phyloP scores from a whole-genome alignment of 2,888 invertebrate species.

The Erpobdella octoculata region DNA sequence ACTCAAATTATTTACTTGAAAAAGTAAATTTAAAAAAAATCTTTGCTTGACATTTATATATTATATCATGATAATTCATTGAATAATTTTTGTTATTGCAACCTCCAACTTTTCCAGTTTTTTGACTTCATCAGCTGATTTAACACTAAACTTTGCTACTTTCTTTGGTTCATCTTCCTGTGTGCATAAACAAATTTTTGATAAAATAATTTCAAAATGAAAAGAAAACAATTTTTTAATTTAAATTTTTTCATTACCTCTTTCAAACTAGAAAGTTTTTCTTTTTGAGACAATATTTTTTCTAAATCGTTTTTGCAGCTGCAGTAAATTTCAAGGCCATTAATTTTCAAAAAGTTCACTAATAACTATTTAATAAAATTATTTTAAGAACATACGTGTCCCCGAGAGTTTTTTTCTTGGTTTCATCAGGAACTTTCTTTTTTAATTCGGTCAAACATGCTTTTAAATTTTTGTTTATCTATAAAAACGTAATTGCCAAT shows the following conservation, averaged over 20 bases:
- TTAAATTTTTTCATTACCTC: background rate
- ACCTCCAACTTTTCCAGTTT: background rate
- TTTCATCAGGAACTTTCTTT: background rate
- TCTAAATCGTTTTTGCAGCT: background rate
- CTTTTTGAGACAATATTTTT: background rate
- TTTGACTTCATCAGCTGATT: background rate
- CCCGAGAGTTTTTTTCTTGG: background rate
- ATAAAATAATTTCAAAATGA: background rate
- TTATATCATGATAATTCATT: too few relatives aligned
- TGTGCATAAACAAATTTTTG: background rate
- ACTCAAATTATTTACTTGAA: too few relatives aligned
- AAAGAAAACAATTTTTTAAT: background rate
- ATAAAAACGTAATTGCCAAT: background rate
- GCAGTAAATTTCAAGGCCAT: background rate
- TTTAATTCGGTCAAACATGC: constrained; percentile 5
- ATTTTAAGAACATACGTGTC: background rate
- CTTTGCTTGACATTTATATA: too few relatives aligned
- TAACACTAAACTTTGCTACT: constrained; percentile 12
- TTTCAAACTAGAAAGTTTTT: constrained; percentile 2
- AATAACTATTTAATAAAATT: background rate
- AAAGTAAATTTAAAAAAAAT: too few relatives aligned
- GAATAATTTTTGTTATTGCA: too few relatives aligned
- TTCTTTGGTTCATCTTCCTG: constrained; percentile 14
- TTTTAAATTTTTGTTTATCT: constrained; percentile 14
- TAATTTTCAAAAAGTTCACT: background rate